Base-by-base conservation (phyloP, 2,888 invertebrate genomes). In the Coleophora flavipennella region DNA sequence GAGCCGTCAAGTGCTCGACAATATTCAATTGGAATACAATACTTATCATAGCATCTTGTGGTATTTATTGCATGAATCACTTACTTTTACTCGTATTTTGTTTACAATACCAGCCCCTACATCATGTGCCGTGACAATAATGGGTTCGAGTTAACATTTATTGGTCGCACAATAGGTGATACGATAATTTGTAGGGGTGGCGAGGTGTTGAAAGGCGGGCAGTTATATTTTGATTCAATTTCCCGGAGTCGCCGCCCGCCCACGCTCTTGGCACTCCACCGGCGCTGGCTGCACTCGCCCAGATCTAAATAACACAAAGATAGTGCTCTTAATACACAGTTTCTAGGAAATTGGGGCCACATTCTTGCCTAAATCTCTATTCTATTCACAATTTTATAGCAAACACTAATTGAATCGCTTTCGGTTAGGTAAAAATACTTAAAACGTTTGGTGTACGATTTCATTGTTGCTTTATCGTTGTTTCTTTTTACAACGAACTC, bases 301-400 rank as follows among this genome's bases (percentile, higher is more conserved):
- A 53, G 62, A 72, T 71, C 68, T 70, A 75, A 76, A 80, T 78
- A 78, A 76, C 69, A 73, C 71, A 67, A 71, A 70, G 67, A 72
- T 62, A 60, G 48, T 69, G 76, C 63, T 80, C 74, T 61, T 66
- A 66, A 76, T 75, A 76, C 72, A 71, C 65, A 73, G 68, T 73
- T 78, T 71, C 76, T 66, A 45, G 57, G 70, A 67, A 77, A 66
- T 62, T 57, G 56, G 57, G 60, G 57, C 43, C 57, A 55, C 44
- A 45, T 48, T 53, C 51, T 46, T 43, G 31, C 20, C 20, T 6
- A 4, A 20, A 3, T 20, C 20, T 20, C 20, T 20, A 20, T 20
- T 20, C 20, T 20, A 20, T 20, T 37, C 39, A 40, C 42, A 40
- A 41, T 41, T 36, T 35, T 36, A 39, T 39, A 39, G 39, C 39